These are phyloP conservation scores for Hylaea fasciaria DNA, from an alignment of 2,888 invertebrate species.

Conservation along the genomic window DNA sequence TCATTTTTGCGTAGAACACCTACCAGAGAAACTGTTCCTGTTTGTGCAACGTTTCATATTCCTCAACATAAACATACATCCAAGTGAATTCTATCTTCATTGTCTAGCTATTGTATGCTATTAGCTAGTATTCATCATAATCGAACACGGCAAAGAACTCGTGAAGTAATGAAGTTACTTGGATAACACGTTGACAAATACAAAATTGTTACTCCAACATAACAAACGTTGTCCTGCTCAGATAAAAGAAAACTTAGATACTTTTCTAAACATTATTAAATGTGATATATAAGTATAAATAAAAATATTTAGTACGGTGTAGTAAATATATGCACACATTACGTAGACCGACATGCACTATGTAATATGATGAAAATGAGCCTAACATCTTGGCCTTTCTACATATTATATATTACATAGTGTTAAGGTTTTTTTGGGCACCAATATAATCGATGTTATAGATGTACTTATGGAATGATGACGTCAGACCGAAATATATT, in stretches of 20 bases:
- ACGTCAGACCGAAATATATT: slow-evolving; percentile 61
- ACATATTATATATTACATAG: slow-evolving; percentile 40
- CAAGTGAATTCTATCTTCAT: too few species aligned
- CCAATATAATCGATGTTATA: slow-evolving; percentile 44
- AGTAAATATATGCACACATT: slow-evolving; percentile 27
- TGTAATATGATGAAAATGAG: slow-evolving; percentile 23
- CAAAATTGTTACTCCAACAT: too few species aligned
- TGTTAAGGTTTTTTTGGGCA: slow-evolving; percentile 33
- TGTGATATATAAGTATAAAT: slow-evolving; percentile 33
- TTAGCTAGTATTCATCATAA: too few species aligned
- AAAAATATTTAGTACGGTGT: slow-evolving; percentile 26
- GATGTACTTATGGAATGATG: slow-evolving; percentile 46
- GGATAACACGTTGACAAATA: too few species aligned
- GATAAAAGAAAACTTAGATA: background rate
- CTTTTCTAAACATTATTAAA: slow-evolving; percentile 22
- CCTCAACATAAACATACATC: too few species aligned
- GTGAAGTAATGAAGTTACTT: too few species aligned
- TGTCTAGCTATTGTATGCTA: too few species aligned
- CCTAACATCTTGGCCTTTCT: slow-evolving; percentile 2
- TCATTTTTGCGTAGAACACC: too few species aligned
- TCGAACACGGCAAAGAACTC: too few species aligned
- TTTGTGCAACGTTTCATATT: too few species aligned
- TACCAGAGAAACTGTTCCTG: too few species aligned
- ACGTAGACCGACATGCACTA: slow-evolving; percentile 31
- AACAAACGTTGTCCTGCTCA: background rate